Evolutionary conservation across 2,113 vertebrate genomes (phyloP).

Genomic region (Indicator indicator): DNA sequence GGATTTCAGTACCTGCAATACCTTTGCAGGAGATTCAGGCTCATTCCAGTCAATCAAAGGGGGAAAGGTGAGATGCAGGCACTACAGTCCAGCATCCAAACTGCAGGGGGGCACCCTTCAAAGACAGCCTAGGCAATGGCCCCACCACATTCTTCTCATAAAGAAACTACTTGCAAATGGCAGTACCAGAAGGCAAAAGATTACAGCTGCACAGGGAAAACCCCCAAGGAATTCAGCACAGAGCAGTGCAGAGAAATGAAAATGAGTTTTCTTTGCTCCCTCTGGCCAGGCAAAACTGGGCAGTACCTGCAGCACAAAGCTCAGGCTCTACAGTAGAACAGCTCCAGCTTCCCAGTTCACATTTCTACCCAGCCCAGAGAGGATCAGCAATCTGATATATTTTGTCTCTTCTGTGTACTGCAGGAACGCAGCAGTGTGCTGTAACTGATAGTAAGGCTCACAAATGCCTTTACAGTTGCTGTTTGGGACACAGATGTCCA

Average conservation of each 20-base stretch:
- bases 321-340: neutral
- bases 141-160: neutral
- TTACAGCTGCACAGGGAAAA: neutral
- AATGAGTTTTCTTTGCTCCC: neutral
- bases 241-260: neutral
- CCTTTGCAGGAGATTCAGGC: neutral
- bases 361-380: neutral
- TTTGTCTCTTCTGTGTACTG: neutral
- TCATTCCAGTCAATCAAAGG: neutral
- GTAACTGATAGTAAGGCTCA: neutral
- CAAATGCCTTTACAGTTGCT: neutral
- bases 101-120: neutral
- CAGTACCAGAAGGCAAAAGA: neutral
- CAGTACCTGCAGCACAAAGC: neutral
- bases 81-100: neutral
- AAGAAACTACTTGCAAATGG: slow-evolving; percentile 7
- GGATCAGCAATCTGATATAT: neutral
- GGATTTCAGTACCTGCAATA: neutral
- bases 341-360: neutral
- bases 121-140: neutral
- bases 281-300: neutral
- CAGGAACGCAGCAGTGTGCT: neutral
- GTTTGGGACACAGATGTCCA: neutral
- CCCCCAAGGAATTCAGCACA: neutral
- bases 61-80: neutral